phyloP scores from a whole-genome alignment of 1,140 invertebrate genomes.

The Solen grandis region DNA sequence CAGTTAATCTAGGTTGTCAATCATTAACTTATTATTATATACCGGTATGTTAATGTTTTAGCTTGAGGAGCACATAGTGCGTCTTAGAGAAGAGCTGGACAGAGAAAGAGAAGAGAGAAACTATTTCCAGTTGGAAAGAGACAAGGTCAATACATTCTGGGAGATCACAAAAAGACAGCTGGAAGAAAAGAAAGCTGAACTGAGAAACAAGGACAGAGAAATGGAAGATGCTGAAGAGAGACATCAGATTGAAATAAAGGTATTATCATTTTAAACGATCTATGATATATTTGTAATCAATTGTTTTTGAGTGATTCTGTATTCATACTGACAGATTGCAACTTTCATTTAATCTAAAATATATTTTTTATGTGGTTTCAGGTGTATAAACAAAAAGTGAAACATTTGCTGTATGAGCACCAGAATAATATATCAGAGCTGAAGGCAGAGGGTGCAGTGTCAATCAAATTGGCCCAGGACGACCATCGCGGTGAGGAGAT shows the following conservation, averaged over 20 bases:
- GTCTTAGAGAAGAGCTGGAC: slow-evolving; percentile 95
- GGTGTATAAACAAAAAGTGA: slow-evolving; percentile 94
- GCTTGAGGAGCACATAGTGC: slow-evolving; percentile 91
- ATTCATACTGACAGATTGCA: no score
- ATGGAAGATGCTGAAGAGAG: slow-evolving; percentile 93
- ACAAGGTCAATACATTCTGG: slow-evolving; percentile 97
- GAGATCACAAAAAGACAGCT: slow-evolving; percentile 93
- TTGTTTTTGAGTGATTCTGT: no score
- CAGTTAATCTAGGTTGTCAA: no score
- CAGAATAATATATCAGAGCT: slow-evolving; percentile 90
- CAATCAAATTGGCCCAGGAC: slow-evolving; percentile 88
- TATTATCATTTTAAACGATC: no score
- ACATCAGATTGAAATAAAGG: slow-evolving; percentile 92
- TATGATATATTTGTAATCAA: no score
- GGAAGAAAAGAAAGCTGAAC: slow-evolving; percentile 88
- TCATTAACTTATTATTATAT: no score
- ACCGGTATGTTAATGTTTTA: no score
- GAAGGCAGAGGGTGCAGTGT: slow-evolving; percentile 88
- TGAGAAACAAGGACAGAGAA: slow-evolving; percentile 90
- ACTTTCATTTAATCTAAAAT: no score
- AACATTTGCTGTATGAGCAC: slow-evolving; percentile 95
- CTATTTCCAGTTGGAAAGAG: slow-evolving; percentile 96
- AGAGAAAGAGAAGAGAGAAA: slow-evolving; percentile 96
- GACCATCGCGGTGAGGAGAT: slow-evolving; percentile 88
- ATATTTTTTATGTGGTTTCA: no score